Evolutionary conservation across 1,140 invertebrate species (phyloP).

Genomic region (Frieseomelitta varia): DNA sequence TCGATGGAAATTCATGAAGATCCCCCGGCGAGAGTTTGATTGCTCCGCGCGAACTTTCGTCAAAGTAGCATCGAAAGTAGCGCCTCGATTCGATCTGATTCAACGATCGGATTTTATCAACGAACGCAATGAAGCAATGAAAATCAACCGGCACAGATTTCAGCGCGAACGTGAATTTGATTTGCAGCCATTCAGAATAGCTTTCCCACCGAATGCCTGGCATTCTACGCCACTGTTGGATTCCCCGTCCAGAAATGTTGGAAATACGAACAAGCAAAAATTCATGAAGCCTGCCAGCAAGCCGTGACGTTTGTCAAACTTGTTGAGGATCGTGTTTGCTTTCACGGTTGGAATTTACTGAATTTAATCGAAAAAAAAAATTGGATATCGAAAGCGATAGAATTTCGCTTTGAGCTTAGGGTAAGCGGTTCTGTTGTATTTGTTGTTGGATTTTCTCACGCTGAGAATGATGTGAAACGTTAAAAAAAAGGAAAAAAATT

Average conservation of each 20-base stretch:
- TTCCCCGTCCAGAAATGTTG: conserved; percentile 1
- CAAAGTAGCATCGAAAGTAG: background rate
- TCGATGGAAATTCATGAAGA: conserved; percentile 11
- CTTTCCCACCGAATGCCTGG: conserved; percentile 8
- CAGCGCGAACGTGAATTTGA: conserved; percentile 25
- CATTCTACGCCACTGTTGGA: conserved; percentile 1
- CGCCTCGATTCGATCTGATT: conserved; percentile 4
- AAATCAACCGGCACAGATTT: conserved; percentile 20
- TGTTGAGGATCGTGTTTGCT: background rate
- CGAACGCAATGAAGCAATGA: conserved; percentile 10
- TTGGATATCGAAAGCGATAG: background rate
- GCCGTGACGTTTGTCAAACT: conserved; percentile 23
- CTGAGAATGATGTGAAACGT: background rate
- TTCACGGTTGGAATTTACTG: background rate
- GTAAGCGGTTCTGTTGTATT: background rate
- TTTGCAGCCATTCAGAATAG: conserved; percentile 22
- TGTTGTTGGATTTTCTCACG: background rate
- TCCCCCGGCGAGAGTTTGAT: background rate
- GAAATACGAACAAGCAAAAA: conserved; percentile 26
- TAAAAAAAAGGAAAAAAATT: background rate
- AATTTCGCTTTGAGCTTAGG: background rate
- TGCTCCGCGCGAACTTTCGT: conserved; percentile 4
- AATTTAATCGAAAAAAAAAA: background rate
- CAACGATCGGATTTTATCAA: conserved; percentile 5
- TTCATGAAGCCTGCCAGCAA: conserved; percentile 6